Base-by-base conservation (phyloP, 2,888 invertebrate species). In the Brachylomia viminalis region DNA sequence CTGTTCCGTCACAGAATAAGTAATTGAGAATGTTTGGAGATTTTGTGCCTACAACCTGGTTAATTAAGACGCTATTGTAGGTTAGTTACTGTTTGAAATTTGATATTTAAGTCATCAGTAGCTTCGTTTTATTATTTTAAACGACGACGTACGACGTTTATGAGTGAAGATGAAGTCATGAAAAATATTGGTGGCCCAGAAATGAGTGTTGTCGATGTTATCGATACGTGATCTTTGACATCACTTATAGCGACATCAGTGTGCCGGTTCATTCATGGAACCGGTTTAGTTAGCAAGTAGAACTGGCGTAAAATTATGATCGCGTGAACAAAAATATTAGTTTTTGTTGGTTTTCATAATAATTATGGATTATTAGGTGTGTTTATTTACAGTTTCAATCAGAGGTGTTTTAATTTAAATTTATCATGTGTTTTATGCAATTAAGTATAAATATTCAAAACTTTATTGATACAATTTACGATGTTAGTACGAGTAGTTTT, bases 1-100 rank as follows among this genome's bases (percentile, higher is more conserved):
- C 95, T 95, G 94, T 93, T 93, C 92, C 91, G 92, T 92, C 95
- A 93, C 90, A 94, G 93, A 94, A 88, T 93, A 93, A 91, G 91
- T 92, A 92, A 91, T 90, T 89, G 89, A 90, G 82, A 87, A 85
- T 87, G 84, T 86, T 88, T 85, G 82, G 74, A 74, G 78, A 87
- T 87, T 82, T 88, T 88, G 83, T 87, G 77, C 88, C 87, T 88
- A 86, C 72, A 82, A 80, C 82, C 84, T 84, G 72, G 82, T 80
- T 85, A 82, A 85, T 88, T 88, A 82, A 80, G 79, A 69, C 23
- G 67, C 66, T 78, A 79, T 87, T 80, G 67, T 77, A 66, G 30
- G 59, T 58, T 64, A 47, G 58, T 83, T 56, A 67, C 69, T 67
- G 71, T 67, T 75, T 73, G 13, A 69, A 67, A 73, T 75, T 20